Evolutionary conservation across 2,888 invertebrate genomes (phyloP), one percentile per base, ranked within the genome.

Genomic region (Harpalus rufipes): DNA sequence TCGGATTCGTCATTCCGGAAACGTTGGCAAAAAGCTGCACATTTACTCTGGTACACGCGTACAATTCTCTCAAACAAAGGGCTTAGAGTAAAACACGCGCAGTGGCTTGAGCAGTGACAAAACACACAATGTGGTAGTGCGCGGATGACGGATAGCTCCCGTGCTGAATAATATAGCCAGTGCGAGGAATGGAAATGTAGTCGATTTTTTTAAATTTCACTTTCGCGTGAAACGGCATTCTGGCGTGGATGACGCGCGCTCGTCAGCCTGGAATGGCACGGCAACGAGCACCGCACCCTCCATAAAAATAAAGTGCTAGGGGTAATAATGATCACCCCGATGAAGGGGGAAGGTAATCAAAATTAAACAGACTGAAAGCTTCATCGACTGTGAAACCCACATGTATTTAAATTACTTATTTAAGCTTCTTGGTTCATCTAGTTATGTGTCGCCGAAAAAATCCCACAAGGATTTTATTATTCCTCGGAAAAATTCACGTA

Each of bases 381-480:
- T 74, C 68, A 83, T 83, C 44, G 74, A 58, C 74, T 76, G 61
- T 72, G 59, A 76, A 72, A 76, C 61, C 76, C 74, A 76, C 59
- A 76, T 83, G 39, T 59, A 83, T 74, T 74, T 72, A 83, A 83
- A 81, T 41, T 59, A 59, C 59, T 83, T 44, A 83, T 83, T 82
- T 76, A 74, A 58, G 18, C 39, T 7, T 83, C 39, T 74, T 41
- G 44, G n/a, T 32, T 32, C n/a, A n/a, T n/a, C n/a, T n/a, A n/a
- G n/a, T n/a, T n/a, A n/a, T n/a, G n/a, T n/a, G n/a, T n/a, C n/a
- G n/a, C n/a, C n/a, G n/a, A n/a, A n/a, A n/a, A n/a, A n/a, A n/a
- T n/a, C n/a, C n/a, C n/a, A n/a, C n/a, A n/a, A n/a, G n/a, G n/a
- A n/a, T n/a, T n/a, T n/a, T n/a, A n/a, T n/a, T 21, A 21, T 21